Percentiles rank a stretch among this genome's conserved stretches.
Conservation (phyloP, 1,140 invertebrate species). For the Vanessa tameamea region DNA sequence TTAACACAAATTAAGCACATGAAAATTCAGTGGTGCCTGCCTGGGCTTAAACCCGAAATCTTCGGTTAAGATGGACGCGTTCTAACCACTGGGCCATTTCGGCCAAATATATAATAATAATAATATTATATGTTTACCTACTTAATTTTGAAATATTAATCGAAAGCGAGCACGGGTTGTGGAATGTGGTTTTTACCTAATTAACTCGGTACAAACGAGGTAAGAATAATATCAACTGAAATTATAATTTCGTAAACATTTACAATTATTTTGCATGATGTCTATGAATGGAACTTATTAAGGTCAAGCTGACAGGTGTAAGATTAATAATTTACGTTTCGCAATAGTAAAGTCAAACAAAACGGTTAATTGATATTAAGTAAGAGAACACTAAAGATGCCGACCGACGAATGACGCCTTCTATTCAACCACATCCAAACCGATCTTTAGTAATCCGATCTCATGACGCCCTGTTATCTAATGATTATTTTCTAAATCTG, state of each 20-base stretch:
- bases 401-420: not conserved
- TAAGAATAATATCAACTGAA: no score
- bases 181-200: not conserved
- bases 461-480: conserved; percentile 39
- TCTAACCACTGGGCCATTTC: no score
- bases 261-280: not conserved
- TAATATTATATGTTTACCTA: no score
- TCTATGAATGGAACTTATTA: conserved; percentile 3
- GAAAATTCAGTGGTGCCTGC: no score
- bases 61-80: no score
- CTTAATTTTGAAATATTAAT: no score
- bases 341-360: not conserved
- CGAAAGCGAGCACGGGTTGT: no score
- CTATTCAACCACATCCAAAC: conserved; percentile 42
- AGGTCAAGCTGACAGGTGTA: not conserved
- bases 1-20: no score
- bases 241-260: not conserved
- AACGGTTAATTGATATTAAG: not conserved
- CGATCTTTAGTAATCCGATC: conserved; percentile 51
- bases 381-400: conserved; percentile 9
- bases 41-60: no score
- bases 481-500: conserved; percentile 47
- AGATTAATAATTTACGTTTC: conserved; percentile 5
- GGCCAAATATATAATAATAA: no score
- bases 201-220: not conserved